Base-by-base conservation (phyloP, 2,113 vertebrate species). In the Neofelis nebulosa region DNA sequence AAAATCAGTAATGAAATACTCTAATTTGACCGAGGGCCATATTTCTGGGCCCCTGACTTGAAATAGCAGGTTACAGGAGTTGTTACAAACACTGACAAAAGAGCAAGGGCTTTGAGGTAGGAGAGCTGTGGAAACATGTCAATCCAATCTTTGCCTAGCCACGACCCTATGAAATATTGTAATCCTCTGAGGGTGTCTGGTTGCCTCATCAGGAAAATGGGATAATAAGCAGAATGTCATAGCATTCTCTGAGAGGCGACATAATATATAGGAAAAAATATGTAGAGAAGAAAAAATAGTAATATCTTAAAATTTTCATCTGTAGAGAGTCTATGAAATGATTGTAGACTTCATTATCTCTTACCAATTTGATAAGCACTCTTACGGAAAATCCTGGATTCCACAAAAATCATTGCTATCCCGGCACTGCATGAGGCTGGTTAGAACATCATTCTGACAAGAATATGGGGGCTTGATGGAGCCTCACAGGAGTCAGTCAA, bases 391-490 rank as follows among this genome's bases (percentile, higher is more conserved):
- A 94, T 57, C 29, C 61, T 79, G 19, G 11, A 78, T 95, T 82
- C 31, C 15, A 55, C 7, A 76, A 93, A 66, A 93, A 76, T 68
- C 33, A 27, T 12, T 11, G 31, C 80, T n/a, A 88, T 18, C 57
- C 16, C 52, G 52, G 31, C 57, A 82, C 48, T 8, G 16, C 14
- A 73, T 36, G 41, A 82, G 33, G 21, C 38, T 38, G 5, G 66
- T 33, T 93, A 63, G 71, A 84, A 92, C 55, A n/a, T 41, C n/a
- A 41, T 55, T 94, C 57, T 96, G 73, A 86, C 38, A 82, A 88
- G 71, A 79, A 85, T 80, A 74, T 57, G 19, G 31, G 5, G 12
- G 57, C 23, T 76, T 65, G 63, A 91, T 88, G 68, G 66, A 33
- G n/a, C 33, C 92, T 86, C 66, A 73, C 15, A 76, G 82, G 89